Percentiles rank a stretch among this genome's conserved stretches.
phyloP scores from a whole-genome alignment of 2,888 invertebrate species.

The Latheticus oryzae region DNA sequence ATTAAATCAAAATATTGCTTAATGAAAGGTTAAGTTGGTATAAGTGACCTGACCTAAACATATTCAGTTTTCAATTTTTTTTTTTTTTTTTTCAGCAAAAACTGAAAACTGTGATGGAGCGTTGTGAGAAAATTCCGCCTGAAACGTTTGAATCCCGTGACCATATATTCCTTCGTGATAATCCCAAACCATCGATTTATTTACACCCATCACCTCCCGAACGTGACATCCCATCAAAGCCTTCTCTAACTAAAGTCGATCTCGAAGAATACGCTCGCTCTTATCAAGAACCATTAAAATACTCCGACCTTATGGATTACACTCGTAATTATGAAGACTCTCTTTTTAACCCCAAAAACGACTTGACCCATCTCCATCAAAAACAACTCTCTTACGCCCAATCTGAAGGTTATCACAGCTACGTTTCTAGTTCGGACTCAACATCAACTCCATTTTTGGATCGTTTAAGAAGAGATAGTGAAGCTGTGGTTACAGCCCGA shows the following conservation, averaged over 20 bases:
- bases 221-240: constrained; percentile 67
- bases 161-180: constrained; percentile 70
- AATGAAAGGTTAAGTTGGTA: too few relatives aligned
- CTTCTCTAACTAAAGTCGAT: constrained; percentile 73
- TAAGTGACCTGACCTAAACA: too few relatives aligned
- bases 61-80: too few relatives aligned
- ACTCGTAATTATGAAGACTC: constrained; percentile 72
- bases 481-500: constrained; percentile 66
- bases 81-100: constrained; percentile 63
- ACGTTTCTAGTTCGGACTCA: constrained; percentile 82
- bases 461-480: constrained; percentile 74
- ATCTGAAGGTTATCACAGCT: constrained; percentile 84
- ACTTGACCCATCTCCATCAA: constrained; percentile 71
- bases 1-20: too few relatives aligned
- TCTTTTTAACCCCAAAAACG: constrained; percentile 60
- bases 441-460: constrained; percentile 82
- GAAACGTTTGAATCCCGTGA: constrained; percentile 70
- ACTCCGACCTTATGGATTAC: constrained; percentile 69
- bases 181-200: constrained; percentile 73
- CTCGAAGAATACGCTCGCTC: constrained; percentile 77
- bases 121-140: constrained; percentile 73
- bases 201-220: constrained; percentile 79
- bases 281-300: constrained; percentile 66
- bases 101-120: constrained; percentile 78
- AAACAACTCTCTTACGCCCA: constrained; percentile 83